Percentiles rank a stretch among this genome's conserved stretches.
Conservation (phyloP, 2,888 invertebrate genomes). For the Aethes cnicana region DNA sequence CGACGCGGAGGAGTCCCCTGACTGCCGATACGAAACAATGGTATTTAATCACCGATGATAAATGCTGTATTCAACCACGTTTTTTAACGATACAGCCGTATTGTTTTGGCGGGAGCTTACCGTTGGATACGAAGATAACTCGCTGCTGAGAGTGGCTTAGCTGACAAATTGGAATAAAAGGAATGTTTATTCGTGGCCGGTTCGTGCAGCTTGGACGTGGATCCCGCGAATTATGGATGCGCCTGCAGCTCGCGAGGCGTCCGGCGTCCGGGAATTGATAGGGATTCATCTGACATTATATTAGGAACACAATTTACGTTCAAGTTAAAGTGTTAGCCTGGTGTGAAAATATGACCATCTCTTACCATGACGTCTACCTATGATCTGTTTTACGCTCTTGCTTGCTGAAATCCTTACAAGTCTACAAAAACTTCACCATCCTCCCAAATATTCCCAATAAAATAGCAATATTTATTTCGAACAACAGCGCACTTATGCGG, state of each 20-base stretch:
- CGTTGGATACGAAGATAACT: conserved; percentile 78
- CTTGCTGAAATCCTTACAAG: too few relatives aligned
- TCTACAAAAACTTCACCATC: too few relatives aligned
- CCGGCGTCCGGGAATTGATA: conserved; percentile 24
- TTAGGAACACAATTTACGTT: neutral
- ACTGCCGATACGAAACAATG: conserved; percentile 81
- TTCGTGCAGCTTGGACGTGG: conserved; percentile 35
- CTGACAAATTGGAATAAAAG: conserved; percentile 83
- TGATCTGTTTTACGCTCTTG: too few relatives aligned
- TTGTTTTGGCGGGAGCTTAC: conserved; percentile 82
- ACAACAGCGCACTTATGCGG: conserved; percentile 32
- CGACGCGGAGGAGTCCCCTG: conserved; percentile 64
- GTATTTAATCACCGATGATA: conserved; percentile 83
- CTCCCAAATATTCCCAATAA: neutral
- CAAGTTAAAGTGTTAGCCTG: neutral
- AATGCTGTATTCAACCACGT: conserved; percentile 80
- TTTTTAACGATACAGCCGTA: conserved; percentile 81
- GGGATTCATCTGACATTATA: conserved; percentile 5
- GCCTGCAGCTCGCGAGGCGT: conserved; percentile 13
- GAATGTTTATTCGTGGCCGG: conserved; percentile 79
- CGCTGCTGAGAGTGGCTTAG: conserved; percentile 79
- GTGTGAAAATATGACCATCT: too few relatives aligned
- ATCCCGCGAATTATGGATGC: conserved; percentile 30
- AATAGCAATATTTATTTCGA: neutral
- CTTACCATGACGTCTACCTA: too few relatives aligned